Evolutionary conservation across 2,888 invertebrate species (phyloP).

Genomic region (Cataglyphis cursor): DNA sequence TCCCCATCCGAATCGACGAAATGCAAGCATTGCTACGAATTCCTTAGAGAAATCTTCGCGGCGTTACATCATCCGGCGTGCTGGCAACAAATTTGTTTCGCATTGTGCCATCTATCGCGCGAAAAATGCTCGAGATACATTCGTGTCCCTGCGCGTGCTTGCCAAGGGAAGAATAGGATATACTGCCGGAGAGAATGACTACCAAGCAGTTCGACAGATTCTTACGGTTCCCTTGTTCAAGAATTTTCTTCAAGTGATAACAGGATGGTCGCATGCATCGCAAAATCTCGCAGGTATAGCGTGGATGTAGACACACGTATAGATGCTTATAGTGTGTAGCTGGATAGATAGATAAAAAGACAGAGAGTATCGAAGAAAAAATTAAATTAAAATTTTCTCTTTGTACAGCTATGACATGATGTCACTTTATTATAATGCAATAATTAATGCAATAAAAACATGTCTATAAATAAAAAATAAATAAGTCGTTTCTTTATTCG

Average conservation of each 20-base stretch:
- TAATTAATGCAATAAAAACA: no score
- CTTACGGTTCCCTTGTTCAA: conserved; percentile 31
- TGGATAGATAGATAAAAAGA: neutral
- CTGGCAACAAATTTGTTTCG: conserved; percentile 82
- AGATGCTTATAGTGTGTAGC: neutral
- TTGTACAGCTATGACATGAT: neutral
- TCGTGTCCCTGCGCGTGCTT: conserved; percentile 68
- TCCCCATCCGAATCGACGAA: conserved; percentile 73
- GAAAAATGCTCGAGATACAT: conserved; percentile 79
- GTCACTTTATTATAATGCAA: neutral
- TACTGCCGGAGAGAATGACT: conserved; percentile 54
- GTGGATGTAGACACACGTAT: neutral
- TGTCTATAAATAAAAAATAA: no score
- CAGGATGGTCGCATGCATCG: neutral
- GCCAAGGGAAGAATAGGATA: conserved; percentile 53
- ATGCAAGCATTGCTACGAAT: conserved; percentile 76
- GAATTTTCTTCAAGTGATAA: conserved; percentile 21
- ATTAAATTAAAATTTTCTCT: neutral
- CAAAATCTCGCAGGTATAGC: conserved; percentile 13
- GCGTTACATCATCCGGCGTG: conserved; percentile 82
- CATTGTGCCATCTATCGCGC: conserved; percentile 74
- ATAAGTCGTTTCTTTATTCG: neutral
- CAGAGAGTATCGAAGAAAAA: no score
- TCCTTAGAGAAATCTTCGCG: conserved; percentile 86
- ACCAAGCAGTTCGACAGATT: conserved; percentile 56